These are phyloP conservation scores for Gasterosteus nipponicus DNA, from an alignment of 2,113 vertebrate genomes.

Conservation along the genomic window DNA sequence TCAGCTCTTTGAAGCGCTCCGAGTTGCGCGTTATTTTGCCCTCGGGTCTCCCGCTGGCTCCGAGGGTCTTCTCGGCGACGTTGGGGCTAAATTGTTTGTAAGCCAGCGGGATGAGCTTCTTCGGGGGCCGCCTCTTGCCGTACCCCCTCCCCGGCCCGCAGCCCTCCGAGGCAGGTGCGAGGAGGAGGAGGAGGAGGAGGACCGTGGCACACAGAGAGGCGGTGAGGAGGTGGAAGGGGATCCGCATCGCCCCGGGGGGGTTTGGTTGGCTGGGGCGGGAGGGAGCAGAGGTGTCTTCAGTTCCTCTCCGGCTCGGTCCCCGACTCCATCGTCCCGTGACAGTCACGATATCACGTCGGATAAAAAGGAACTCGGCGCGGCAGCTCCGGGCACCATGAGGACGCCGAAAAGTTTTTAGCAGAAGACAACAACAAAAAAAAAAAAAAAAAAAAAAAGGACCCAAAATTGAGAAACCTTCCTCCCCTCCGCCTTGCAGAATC, in stretches of 20 bases:
- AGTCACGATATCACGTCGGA: constrained; percentile 53
- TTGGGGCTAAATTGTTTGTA: constrained; percentile 95
- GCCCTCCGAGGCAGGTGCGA: constrained; percentile 88
- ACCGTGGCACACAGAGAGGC: constrained; percentile 84
- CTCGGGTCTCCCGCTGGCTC: constrained; percentile 95
- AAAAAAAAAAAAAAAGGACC: constrained; percentile 1
- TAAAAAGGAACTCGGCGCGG: constrained; percentile 45
- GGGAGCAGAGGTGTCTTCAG: constrained; percentile 75
- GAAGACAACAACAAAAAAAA: not conserved
- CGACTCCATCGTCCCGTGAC: constrained; percentile 79
- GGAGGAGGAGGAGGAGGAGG: constrained; percentile 72
- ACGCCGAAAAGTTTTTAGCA: constrained; percentile 39
- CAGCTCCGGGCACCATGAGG: constrained; percentile 47
- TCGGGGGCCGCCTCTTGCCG: constrained; percentile 91
- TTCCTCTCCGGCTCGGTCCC: constrained; percentile 73
- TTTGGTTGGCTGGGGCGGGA: constrained; percentile 9
- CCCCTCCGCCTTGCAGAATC: constrained; percentile 74
- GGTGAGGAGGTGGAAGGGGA: constrained; percentile 84
- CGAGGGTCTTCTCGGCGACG: constrained; percentile 97
- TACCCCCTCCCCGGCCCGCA: constrained; percentile 97
- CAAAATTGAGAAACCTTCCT: constrained; percentile 57
- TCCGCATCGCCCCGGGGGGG: constrained; percentile 85
- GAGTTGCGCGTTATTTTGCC: constrained; percentile 94
- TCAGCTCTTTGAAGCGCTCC: constrained; percentile 96
- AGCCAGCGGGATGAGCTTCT: constrained; percentile 93